Evolutionary conservation across 1,140 invertebrate genomes (phyloP).

Genomic region (Drosophila trapezifrons): DNA sequence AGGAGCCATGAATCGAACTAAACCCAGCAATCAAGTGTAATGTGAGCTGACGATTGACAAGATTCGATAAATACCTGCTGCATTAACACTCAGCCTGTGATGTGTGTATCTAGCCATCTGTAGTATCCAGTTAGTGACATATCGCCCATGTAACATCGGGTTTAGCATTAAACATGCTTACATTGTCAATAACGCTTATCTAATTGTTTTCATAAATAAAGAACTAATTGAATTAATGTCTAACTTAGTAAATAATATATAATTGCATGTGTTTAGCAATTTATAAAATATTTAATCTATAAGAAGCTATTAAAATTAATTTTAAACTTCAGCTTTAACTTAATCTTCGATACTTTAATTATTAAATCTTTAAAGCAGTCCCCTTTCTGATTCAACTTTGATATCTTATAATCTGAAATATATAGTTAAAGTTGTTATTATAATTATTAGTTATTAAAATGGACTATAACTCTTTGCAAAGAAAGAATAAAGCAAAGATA

Average conservation of each 20-base stretch:
- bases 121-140: constrained; percentile 28
- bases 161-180: constrained; percentile 3
- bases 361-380: too few species aligned
- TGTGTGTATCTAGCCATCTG: neutral
- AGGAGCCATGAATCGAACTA: constrained; percentile 7
- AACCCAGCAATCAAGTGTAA: constrained; percentile 49
- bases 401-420: neutral
- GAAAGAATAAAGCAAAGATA: too few species aligned
- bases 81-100: constrained; percentile 12
- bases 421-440: neutral
- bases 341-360: too few species aligned
- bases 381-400: too few species aligned
- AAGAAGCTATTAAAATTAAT: neutral
- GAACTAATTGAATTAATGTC: neutral
- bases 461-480: too few species aligned
- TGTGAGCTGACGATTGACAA: constrained; percentile 49
- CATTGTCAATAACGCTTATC: constrained; percentile 17
- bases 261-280: neutral
- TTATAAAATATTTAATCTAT: neutral
- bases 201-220: neutral
- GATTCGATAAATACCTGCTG: constrained; percentile 35
- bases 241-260: neutral
- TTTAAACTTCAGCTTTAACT: neutral
- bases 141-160: constrained; percentile 31
- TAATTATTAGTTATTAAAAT: neutral